A percentile compares a stretch with the other conserved stretches of the same genome.
phyloP scores from a whole-genome alignment of 2,113 vertebrate species.

The Hippolais icterina region DNA sequence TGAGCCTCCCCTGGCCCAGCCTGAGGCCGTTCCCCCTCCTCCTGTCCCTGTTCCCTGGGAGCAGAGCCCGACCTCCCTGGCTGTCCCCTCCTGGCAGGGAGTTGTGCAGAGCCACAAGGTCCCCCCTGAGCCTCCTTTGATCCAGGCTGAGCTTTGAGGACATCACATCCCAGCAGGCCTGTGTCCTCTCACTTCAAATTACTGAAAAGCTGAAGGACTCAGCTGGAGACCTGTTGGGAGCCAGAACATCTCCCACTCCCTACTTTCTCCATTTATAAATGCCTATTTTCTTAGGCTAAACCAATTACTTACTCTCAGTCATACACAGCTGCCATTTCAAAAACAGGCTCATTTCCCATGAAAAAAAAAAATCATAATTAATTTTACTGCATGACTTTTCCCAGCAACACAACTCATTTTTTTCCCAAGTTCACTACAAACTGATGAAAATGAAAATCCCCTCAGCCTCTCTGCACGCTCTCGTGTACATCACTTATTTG shows the following conservation, averaged over 20 bases:
- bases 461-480: background rate
- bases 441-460: constrained; percentile 1
- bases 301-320: background rate
- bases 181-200: background rate
- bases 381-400: background rate
- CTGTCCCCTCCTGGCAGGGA: background rate
- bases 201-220: background rate
- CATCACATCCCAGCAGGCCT: background rate
- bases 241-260: background rate
- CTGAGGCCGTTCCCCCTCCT: background rate
- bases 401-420: background rate
- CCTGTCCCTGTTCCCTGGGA: background rate
- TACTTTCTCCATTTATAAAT: background rate
- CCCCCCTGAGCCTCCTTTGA: background rate
- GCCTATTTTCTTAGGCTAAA: background rate
- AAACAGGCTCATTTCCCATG: background rate
- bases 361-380: background rate
- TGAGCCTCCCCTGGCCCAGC: background rate
- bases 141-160: background rate
- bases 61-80: fast-evolving
- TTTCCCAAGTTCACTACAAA: background rate
- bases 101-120: background rate
- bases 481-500: background rate
- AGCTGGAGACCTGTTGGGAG: background rate
- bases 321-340: background rate